These are phyloP conservation scores for Saturnia pavonia DNA, from an alignment of 2,888 invertebrate genomes.

Conservation along the genomic window DNA sequence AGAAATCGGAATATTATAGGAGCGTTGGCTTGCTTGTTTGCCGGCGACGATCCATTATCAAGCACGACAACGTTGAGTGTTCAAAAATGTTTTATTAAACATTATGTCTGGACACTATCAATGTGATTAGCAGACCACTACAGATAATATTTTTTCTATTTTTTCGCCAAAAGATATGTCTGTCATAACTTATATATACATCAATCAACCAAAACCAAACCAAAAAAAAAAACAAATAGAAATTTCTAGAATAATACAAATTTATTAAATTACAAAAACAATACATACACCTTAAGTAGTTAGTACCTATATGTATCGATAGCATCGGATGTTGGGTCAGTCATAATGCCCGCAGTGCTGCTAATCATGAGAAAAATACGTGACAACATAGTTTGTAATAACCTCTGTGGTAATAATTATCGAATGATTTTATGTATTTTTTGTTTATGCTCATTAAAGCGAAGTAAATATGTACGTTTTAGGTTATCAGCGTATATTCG, in stretches of 20 bases:
- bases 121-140: constrained; percentile 28
- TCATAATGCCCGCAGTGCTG: constrained; percentile 7
- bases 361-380: constrained; percentile 23
- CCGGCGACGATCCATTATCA: constrained; percentile 33
- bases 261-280: not conserved
- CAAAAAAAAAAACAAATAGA: not conserved
- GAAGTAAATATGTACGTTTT: not conserved
- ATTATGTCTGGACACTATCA: constrained; percentile 44
- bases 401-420: not conserved
- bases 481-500: not conserved
- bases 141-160: not conserved
- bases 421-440: not conserved
- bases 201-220: not conserved
- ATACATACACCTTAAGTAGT: not conserved
- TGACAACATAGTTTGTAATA: constrained; percentile 18
- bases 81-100: constrained; percentile 54
- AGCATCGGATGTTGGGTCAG: not conserved
- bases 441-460: not conserved
- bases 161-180: not conserved
- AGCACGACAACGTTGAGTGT: constrained; percentile 44
- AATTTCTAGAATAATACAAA: not conserved
- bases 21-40: constrained; percentile 20
- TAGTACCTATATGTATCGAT: not conserved
- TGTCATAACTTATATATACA: no score
- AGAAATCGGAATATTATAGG: not conserved